Evolutionary conservation across 2,888 invertebrate genomes (phyloP).

Genomic region (Carabus problematicus): DNA sequence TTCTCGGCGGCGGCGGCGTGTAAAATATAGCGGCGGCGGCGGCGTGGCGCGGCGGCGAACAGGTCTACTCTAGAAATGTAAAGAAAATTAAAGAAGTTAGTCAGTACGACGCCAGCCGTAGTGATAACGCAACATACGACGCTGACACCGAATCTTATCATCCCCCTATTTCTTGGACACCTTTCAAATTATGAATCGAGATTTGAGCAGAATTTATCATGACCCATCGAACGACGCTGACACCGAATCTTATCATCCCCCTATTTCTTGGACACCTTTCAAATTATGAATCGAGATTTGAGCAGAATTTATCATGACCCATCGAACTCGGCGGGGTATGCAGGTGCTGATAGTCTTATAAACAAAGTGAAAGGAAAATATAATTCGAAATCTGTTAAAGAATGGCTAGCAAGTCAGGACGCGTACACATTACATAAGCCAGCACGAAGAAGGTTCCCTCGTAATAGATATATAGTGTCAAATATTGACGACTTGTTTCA

Average conservation of each 20-base stretch:
- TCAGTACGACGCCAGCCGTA: too few species aligned
- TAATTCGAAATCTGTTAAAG: background rate
- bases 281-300: slow-evolving; percentile 25
- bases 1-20: too few species aligned
- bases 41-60: too few species aligned
- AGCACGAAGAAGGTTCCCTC: background rate
- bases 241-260: too few species aligned
- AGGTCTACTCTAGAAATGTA: too few species aligned
- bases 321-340: slow-evolving; percentile 1
- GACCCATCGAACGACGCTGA: background rate
- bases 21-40: too few species aligned
- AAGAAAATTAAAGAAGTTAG: too few species aligned
- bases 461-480: slow-evolving; percentile 8
- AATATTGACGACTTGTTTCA: slow-evolving; percentile 10
- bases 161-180: too few species aligned
- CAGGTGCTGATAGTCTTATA: slow-evolving; percentile 4
- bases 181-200: background rate
- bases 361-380: slow-evolving; percentile 15
- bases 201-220: background rate
- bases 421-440: slow-evolving; percentile 21
- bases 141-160: too few species aligned
- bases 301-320: slow-evolving; percentile 38
- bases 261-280: slow-evolving; percentile 15
- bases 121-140: too few species aligned
- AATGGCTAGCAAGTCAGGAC: slow-evolving; percentile 8